These are phyloP conservation scores for Tiliacea citrago DNA, from an alignment of 2,888 invertebrate species.

Conservation along the genomic window DNA sequence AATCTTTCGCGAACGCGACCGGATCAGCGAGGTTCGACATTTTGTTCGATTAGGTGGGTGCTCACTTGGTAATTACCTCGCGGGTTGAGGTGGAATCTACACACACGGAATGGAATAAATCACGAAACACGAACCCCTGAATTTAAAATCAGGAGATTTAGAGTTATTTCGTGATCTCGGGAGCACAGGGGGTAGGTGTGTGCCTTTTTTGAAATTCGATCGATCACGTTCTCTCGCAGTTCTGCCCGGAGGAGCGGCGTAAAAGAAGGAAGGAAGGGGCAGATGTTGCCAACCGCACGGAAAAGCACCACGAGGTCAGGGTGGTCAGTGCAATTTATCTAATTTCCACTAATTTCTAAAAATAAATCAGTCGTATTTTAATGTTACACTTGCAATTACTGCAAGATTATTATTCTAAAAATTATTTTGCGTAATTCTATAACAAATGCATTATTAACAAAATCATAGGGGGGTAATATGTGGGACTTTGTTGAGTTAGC, in stretches of 20 bases:
- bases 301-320: conserved; percentile 88
- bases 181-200: conserved; percentile 90
- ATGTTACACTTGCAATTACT: not conserved
- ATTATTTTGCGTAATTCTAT: not conserved
- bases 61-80: conserved; percentile 82
- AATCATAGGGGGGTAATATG: not conserved
- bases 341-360: conserved; percentile 63
- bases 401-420: not conserved
- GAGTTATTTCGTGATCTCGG: conserved; percentile 89
- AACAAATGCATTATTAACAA: not conserved
- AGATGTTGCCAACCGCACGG: conserved; percentile 85
- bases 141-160: conserved; percentile 86
- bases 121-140: conserved; percentile 90
- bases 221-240: conserved; percentile 90
- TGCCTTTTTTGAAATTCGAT: conserved; percentile 91
- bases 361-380: conserved; percentile 38
- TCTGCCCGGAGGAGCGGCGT: conserved; percentile 89
- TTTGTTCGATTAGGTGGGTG: conserved; percentile 84
- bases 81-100: conserved; percentile 80
- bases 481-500: not conserved
- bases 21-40: conserved; percentile 93
- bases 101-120: conserved; percentile 87
- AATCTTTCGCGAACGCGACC: conserved; percentile 97
- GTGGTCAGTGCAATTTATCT: conserved; percentile 68
- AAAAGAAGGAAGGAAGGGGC: conserved; percentile 90